phyloP scores from a whole-genome alignment of 2,888 invertebrate species.

The Erannis defoliaria region DNA sequence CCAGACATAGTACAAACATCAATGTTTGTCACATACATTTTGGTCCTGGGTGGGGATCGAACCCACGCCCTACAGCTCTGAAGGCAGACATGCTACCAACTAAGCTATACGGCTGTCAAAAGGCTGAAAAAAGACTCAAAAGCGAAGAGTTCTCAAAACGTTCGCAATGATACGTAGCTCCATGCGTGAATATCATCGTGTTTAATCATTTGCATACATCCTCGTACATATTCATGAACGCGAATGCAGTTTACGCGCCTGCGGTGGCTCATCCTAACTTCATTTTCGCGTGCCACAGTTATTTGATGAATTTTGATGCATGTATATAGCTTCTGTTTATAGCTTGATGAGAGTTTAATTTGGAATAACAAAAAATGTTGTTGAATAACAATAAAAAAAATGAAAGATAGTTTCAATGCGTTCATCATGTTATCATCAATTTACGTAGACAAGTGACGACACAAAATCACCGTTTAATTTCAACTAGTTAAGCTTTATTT shows the following conservation, averaged over 20 bases:
- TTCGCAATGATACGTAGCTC: not conserved
- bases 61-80: no score
- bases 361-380: not conserved
- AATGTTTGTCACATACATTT: no score
- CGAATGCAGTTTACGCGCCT: slow-evolving; percentile 19
- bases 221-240: slow-evolving; percentile 16
- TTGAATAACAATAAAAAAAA: not conserved
- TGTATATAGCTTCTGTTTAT: not conserved
- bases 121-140: not conserved
- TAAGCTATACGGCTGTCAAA: no score
- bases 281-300: slow-evolving; percentile 7
- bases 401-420: not conserved
- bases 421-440: no score
- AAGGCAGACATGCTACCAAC: no score
- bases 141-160: not conserved
- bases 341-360: not conserved
- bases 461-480: slow-evolving; percentile 5
- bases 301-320: slow-evolving; percentile 7
- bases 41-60: no score
- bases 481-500: slow-evolving; percentile 7
- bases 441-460: not conserved
- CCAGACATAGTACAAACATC: no score
- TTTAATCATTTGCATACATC: slow-evolving; percentile 1
- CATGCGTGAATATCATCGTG: slow-evolving; percentile 14
- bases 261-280: slow-evolving; percentile 13